A percentile compares a stretch with the other conserved stretches of the same genome.
Conservation (phyloP, 2,797 vertebrate genomes). For the Chanos chanos region DNA sequence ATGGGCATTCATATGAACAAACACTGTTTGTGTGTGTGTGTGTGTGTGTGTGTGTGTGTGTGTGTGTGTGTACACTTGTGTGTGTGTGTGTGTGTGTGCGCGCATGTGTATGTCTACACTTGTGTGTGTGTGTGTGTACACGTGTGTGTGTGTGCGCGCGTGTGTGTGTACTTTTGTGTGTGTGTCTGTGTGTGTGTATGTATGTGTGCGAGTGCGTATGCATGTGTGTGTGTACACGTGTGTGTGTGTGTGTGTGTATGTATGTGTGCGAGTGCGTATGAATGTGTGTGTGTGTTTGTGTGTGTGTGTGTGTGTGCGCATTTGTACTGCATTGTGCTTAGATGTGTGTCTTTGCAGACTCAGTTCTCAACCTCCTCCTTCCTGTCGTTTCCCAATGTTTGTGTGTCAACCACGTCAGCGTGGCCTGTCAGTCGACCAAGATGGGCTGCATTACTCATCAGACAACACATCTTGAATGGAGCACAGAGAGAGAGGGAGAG, state of each 20-base stretch:
- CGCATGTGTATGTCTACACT: no score
- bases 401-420: conserved; percentile 58
- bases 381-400: conserved; percentile 48
- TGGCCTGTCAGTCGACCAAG: conserved; percentile 47
- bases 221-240: not conserved
- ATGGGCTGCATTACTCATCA: conserved; percentile 53
- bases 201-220: not conserved
- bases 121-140: no score
- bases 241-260: not conserved
- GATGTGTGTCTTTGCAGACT: not conserved
- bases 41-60: no score
- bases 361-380: conserved; percentile 24
- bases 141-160: no score
- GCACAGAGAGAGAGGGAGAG: conserved; percentile 25
- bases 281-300: no score
- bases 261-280: conserved; percentile 13
- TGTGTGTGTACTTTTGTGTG: not conserved
- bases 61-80: no score
- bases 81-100: no score
- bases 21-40: no score
- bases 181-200: not conserved
- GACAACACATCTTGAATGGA: conserved; percentile 53
- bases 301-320: conserved; percentile 3
- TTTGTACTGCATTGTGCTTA: not conserved
- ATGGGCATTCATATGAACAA: no score